Evolutionary conservation across 2,888 invertebrate species (phyloP), one percentile per base, ranked within the genome.

Genomic region (Automeris io): DNA sequence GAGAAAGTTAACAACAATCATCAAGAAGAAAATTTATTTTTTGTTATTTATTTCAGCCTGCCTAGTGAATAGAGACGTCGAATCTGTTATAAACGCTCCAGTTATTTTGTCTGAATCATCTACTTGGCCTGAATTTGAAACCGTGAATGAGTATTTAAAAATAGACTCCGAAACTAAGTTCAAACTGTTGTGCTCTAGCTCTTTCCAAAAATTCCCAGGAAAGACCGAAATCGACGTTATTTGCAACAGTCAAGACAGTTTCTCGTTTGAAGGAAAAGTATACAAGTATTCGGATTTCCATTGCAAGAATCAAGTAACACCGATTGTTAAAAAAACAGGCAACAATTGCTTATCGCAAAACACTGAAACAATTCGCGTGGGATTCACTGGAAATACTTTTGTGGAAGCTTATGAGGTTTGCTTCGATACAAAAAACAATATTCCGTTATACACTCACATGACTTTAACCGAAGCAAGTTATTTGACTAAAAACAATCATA

Each of bases 161-260:
- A 16, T 39, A 2, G 11, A 31, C 5, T 23, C 34, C 1, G 8
- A 8, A n/a, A 9, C 24, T 7, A 32, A 34, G 11, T 9, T 41
- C 6, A 37, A 22, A 21, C 13, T 41, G 3, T 25, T 35, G 6
- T 41, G 41, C 11, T 11, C 12, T 1, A 41, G 13, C 12, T 22
- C 26, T 8, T 40, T 35, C n/a, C 11, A 33, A 36, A 44, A 23
- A 3, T 41, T 53, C 12, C 43, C 48, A 2, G 33, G 31, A 12
- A n/a, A 34, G 2, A 43, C n/a, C 9, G 33, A 36, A 37, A 29
- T 52, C 22, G 36, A 34, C 1, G 54, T 43, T 9, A 16, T 5
- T n/a, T 58, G 61, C 18, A 35, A 34, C n/a, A 39, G 42, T 24
- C 40, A 45, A 31, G 45, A 58, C 5, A 36, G 25, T 9, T 54